These are phyloP conservation scores for Sebastes baramenuke DNA, from an alignment of 2,797 vertebrate genomes.

Conservation along the genomic window DNA sequence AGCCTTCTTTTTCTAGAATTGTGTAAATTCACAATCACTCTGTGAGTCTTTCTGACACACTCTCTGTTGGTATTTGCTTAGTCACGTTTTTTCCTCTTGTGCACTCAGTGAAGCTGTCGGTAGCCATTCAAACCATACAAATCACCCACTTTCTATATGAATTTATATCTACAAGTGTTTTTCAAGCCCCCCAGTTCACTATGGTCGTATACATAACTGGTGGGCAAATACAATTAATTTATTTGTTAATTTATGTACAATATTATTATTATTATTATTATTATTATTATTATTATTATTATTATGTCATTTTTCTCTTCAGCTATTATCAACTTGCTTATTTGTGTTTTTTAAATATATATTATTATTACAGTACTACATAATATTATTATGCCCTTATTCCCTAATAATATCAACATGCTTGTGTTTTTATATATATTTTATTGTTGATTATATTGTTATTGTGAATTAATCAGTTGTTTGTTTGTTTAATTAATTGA, in stretches of 20 bases:
- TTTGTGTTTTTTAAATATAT: not conserved
- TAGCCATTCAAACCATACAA: not conserved
- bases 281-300: no score
- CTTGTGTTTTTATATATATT: no score
- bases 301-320: not conserved
- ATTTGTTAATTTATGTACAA: no score
- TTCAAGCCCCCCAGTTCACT: not conserved
- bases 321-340: not conserved
- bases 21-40: not conserved
- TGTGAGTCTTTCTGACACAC: not conserved
- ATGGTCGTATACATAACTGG: fast-evolving
- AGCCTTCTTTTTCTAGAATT: not conserved
- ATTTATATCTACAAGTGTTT: not conserved
- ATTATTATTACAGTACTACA: no score
- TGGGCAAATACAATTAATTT: not conserved
- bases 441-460: no score
- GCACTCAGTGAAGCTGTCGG: not conserved
- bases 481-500: no score
- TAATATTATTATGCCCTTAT: no score
- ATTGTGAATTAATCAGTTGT: no score
- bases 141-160: not conserved
- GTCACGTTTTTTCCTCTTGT: not conserved
- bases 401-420: no score
- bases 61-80: not conserved
- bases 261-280: no score